Base-by-base conservation (phyloP, 2,888 invertebrate species). In the Agriopis leucophaearia region DNA sequence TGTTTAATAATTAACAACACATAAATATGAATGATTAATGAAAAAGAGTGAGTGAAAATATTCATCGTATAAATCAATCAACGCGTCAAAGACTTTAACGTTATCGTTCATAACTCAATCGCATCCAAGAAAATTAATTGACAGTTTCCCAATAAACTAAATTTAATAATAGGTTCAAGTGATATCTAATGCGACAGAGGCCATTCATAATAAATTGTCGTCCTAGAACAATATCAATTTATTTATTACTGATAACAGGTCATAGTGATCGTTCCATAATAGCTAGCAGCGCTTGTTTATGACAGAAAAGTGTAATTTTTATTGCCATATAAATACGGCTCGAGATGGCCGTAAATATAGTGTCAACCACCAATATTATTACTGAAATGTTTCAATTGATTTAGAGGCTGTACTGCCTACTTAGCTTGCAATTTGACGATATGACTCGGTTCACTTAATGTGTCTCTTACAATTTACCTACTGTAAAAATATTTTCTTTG, bases 321-420 rank as follows among this genome's bases (percentile, higher is more conserved):
- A 68, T 64, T 9, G 59, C 45, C 35, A 40, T 36, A 44, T 54
- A 48, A 45, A 35, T 64, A 69, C 45, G 16, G 45, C 27, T 47
- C 36, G 10, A 45, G 45, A 68, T 68, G 45, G 54, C 56, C 54
- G 36, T 67, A 67, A 51, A 63, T 38, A 59, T 56, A 15, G 44
- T 50, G 40, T 40, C 69, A 70, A 71, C 62, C 63, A 66, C 47
- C 36, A 58, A 66, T 64, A 44, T 62, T 62, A 63, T 62, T 55
- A 66, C 50, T 70, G 56, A 66, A 71, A 69, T 70, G 73, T 67
- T 70, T 73, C 73, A 72, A 74, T 74, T 74, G 73, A 73, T 73
- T 73, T 73, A 70, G 64, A 68, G 54, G 69, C 55, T 56, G 54
- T 54, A 54, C n/a, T 68, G 27, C 40, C 64, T 67, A 70, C 68